Percentiles rank a stretch among this genome's conserved stretches.
phyloP scores from a whole-genome alignment of 2,113 vertebrate species.

The Nannobrachium achirus region DNA sequence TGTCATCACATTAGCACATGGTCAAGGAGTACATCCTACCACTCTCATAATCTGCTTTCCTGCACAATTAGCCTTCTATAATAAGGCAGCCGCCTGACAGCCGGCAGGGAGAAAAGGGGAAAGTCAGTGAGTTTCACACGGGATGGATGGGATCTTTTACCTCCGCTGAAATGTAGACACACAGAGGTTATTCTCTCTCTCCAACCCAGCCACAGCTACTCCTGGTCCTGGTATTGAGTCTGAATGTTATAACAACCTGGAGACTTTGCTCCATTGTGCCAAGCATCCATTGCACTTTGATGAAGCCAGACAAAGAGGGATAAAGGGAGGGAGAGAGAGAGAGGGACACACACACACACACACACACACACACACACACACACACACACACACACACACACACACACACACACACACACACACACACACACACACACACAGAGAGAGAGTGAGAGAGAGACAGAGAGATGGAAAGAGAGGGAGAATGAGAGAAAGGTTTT shows the following conservation, averaged over 20 bases:
- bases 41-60: constrained; percentile 84
- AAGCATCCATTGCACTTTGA: constrained; percentile 74
- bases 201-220: constrained; percentile 44
- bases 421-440: constrained; percentile 10
- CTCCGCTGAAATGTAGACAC: constrained; percentile 60
- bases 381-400: constrained; percentile 17
- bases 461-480: constrained; percentile 11
- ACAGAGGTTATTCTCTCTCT: constrained; percentile 51
- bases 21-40: constrained; percentile 84
- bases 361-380: constrained; percentile 14
- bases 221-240: constrained; percentile 46
- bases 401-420: constrained; percentile 14
- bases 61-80: constrained; percentile 84
- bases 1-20: constrained; percentile 86
- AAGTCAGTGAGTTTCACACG: constrained; percentile 68
- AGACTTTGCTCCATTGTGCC: constrained; percentile 65
- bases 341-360: constrained; percentile 9
- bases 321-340: constrained; percentile 5
- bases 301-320: constrained; percentile 66
- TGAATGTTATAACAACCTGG: constrained; percentile 57
- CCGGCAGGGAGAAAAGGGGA: constrained; percentile 56
- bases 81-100: constrained; percentile 75
- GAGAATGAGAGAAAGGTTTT: background rate
- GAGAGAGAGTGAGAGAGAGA: constrained; percentile 20
- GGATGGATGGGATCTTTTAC: constrained; percentile 63